These are phyloP conservation scores for Petrosia ficiformis DNA, from an alignment of 37 sponge, comb jelly and placozoan species.

Conservation along the genomic window DNA sequence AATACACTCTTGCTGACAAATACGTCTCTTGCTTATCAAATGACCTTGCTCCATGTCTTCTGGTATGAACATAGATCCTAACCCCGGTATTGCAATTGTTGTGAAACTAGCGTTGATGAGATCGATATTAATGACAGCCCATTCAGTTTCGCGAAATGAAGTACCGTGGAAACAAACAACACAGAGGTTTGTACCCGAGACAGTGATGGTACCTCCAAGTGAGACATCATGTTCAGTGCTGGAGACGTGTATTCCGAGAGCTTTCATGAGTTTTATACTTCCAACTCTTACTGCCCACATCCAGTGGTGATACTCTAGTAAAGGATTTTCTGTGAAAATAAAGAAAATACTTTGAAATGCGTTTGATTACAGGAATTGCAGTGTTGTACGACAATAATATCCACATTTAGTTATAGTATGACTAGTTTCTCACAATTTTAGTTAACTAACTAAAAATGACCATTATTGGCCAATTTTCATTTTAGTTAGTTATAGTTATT, in stretches of 20 bases:
- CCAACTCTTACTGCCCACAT: conserved; percentile 73
- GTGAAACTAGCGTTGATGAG: conserved; percentile 46
- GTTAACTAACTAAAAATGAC: too few species aligned
- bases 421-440: too few species aligned
- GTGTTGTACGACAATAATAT: too few species aligned
- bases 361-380: conserved; percentile 1
- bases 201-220: conserved; percentile 59
- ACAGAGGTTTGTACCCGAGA: conserved; percentile 60
- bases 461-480: too few species aligned
- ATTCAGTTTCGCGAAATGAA: conserved; percentile 67
- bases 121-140: conserved; percentile 74
- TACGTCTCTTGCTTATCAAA: conserved; percentile 2
- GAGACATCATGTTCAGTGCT: conserved; percentile 34
- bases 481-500: too few species aligned
- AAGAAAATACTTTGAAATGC: not conserved
- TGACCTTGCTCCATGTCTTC: not conserved
- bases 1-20: conserved; percentile 54
- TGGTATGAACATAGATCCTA: too few species aligned
- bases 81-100: conserved; percentile 78
- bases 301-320: conserved; percentile 66
- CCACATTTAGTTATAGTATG: too few species aligned
- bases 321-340: conserved; percentile 6
- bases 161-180: conserved; percentile 79
- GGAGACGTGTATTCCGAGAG: conserved; percentile 48
- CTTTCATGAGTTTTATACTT: conserved; percentile 42